Base-by-base conservation (phyloP, 2,113 vertebrate genomes). In the Salvelinus namaycush region DNA sequence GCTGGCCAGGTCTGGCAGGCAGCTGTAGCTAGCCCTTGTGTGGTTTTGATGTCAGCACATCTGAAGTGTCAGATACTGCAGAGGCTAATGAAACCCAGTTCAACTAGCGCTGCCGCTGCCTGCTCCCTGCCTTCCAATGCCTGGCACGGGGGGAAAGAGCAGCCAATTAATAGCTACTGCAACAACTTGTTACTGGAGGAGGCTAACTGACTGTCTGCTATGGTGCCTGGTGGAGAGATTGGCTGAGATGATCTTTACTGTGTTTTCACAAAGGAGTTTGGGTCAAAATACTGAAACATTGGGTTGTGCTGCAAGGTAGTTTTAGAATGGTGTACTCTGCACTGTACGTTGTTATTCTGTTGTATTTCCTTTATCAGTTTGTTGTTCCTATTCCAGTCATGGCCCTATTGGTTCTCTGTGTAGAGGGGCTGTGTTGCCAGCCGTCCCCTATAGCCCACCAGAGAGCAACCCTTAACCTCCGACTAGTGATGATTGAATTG, bases 41-140 rank as follows among this genome's bases (percentile, higher is more conserved):
- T 39, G 39, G 39, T 20, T 34, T 68, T 20, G 66, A 68, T 68
- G 66, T 68, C 66, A 68, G 66, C 66, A 31, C 29, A 20, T 34
- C 5, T 34, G 66, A 68, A 9, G 29, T 68, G 67, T 31, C 67
- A 68, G 29, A 18, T 68, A 34, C 67, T 34, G 67, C 67, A 34
- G 67, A 44, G 67, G 67, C 29, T 68, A 68, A 68, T 34, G 29
- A 68, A 8, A 68, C 31, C 67, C 67, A 68, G 31, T 3, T 29
- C 0, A 16, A 6, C 5, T 3, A n/a, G 5, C n/a, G 20, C 59
- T 22, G 60, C 68, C 72, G 39, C 51, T 72, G 51, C 59, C 59
- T 62, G 59, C n/a, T 22, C n/a, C n/a, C n/a, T 62, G n/a, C 59
- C 59, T 62, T 7, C 59, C 16, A 22, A 9, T n/a, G 18, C 59